Evolutionary conservation across 2,113 vertebrate species (phyloP), one percentile per base, ranked within the genome.

Genomic region (Apaloderma vittatum): DNA sequence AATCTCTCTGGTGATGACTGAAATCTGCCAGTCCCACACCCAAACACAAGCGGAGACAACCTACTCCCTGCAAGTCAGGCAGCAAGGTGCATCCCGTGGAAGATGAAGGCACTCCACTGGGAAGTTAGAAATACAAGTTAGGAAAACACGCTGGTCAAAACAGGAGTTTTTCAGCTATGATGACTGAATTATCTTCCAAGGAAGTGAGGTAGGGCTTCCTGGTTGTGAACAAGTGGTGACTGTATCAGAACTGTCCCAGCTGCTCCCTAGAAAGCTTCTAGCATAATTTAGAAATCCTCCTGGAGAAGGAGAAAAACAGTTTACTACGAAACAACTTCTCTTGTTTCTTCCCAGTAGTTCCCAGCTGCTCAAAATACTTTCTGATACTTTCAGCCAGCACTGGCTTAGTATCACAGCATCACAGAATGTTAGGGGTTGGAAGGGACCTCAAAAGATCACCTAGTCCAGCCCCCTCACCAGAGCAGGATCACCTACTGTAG

Each of bases 91-190:
- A 54, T 4, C 12, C 29, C n/a, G 27, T 37, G 40, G 6, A 52
- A 65, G 0, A 0, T 14, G 22, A 58, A 37, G 6, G 29, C 7
- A 13, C 24, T 29, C 21, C 70, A 21, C 13, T 10, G 23, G 15
- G 12, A 32, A 17, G 22, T 20, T 6, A 4, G 13, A 26, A 3
- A 36, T 7, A 23, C 24, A 32, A 46, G 15, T 8, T 5, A 6
- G 3, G 36, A 51, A 51, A 4, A 22, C 16, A 34, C 1, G 0
- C 15, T 37, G 16, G 5, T 34, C 0, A 0, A 57, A 84, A 24
- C 27, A 43, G 29, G 15, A 15, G 12, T 30, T 34, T 58, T 75
- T 34, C 36, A 54, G 37, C 62, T 4, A 37, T 58, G 21, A 43
- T 0, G 1, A 7, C 26, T 21, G 7, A 23, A 7, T 8, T 62